Base-by-base conservation (phyloP, 2,113 vertebrate species). In the Fulmarus glacialis region DNA sequence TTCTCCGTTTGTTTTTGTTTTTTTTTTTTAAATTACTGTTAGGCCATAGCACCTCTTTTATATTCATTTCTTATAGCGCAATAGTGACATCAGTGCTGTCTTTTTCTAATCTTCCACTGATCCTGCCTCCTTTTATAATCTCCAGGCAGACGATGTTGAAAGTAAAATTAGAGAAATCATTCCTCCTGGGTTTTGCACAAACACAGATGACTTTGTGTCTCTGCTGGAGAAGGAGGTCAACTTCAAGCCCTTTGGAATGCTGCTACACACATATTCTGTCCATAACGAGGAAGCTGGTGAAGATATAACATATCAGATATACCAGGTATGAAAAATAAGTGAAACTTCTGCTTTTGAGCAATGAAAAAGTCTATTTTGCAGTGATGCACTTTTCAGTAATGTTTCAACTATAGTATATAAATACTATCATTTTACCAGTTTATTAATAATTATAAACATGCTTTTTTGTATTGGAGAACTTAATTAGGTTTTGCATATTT, bases 221-320 rank as follows among this genome's bases (percentile, higher is more conserved):
- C 97, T 99, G 87, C 96, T 99, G 98, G 99, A 99, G 98, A 99
- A 99, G 80, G 99, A 99, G 92, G 99, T 99, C 87, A 99, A 99
- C 97, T 99, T 99, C 97, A 99, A 99, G 87, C 99, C 99, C 15
- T 99, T 99, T 96, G 99, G 99, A 96, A 99, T 97, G 75, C 97
- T 99, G 92, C 98, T 99, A 32, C 99, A 99, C 97, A 98, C 99
- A 4, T 99, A 99, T 87, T 99, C 98, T 22, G 98, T 99, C 96
- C 99, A 99, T 94, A 99, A 98, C 60, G 99, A 99, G 95, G 99
- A 99, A 93, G 99, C 98, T 22, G 99, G 99, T 92, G 99, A 99
- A 87, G 98, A 99, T 53, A 98, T 99, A 97, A 99, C 98, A 0
- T 99, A 99, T 89, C 99, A 99, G 97, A 99, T 99, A 97, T 99